These are phyloP conservation scores for Borostomias antarcticus DNA, from an alignment of 2,797 vertebrate genomes.

Conservation along the genomic window DNA sequence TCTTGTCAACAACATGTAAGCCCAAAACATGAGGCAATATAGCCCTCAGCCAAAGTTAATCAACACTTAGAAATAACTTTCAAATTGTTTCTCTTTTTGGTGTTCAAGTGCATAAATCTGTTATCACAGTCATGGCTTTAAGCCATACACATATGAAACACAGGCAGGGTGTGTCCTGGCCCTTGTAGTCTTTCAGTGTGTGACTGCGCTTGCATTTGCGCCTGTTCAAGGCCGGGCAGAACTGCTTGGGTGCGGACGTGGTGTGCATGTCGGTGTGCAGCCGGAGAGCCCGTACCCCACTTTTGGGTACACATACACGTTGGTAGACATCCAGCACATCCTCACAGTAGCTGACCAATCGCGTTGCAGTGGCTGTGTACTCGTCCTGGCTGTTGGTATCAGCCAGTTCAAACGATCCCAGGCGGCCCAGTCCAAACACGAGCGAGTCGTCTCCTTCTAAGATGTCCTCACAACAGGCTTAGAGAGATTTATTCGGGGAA, in stretches of 20 bases:
- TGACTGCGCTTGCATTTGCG: conserved; percentile 98
- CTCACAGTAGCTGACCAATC: too few relatives aligned
- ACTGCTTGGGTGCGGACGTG: too few relatives aligned
- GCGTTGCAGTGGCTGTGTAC: too few relatives aligned
- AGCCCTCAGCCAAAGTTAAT: conserved; percentile 29
- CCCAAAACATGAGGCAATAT: conserved; percentile 38
- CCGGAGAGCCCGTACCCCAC: too few relatives aligned
- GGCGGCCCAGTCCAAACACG: too few relatives aligned
- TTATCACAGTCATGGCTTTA: conserved; percentile 77
- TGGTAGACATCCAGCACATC: too few relatives aligned
- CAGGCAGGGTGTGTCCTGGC: neutral
- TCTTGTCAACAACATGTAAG: neutral
- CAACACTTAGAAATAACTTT: conserved; percentile 54
- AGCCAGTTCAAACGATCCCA: too few relatives aligned
- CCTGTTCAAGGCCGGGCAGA: conserved; percentile 98
- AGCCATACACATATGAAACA: conserved; percentile 28
- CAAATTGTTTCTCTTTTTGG: conserved; percentile 76
- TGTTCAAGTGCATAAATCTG: conserved; percentile 74
- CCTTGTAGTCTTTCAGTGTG: conserved; percentile 80
- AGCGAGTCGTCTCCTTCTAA: too few relatives aligned
- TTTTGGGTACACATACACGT: too few relatives aligned
- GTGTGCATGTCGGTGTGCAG: conserved; percentile 99
- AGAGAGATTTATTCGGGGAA: too few relatives aligned
- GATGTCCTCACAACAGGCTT: too few relatives aligned
- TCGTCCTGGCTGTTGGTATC: too few relatives aligned